Conservation (phyloP, 2,113 vertebrate genomes). For the Sarotherodon lohbergeri region DNA sequence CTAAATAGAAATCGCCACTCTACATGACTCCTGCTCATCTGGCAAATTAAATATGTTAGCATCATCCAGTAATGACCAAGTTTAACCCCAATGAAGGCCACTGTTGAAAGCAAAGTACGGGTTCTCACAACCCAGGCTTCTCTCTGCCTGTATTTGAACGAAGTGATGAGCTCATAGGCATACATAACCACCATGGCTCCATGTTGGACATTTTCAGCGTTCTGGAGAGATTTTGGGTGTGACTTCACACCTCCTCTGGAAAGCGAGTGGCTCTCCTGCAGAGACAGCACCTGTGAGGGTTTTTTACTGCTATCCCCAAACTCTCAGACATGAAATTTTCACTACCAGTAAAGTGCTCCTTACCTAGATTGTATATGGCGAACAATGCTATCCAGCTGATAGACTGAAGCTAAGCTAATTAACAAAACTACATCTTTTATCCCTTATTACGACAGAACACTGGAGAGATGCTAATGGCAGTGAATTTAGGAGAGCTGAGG, state of each 20-base stretch:
- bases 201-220: neutral
- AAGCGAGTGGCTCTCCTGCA: constrained; percentile 19
- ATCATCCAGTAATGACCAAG: neutral
- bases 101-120: neutral
- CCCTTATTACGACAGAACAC: neutral
- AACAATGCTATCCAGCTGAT: neutral
- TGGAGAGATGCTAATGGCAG: neutral
- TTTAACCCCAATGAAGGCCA: neutral
- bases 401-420: neutral
- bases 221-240: neutral
- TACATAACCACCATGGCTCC: neutral
- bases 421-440: neutral
- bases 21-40: neutral
- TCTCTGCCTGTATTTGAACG: neutral
- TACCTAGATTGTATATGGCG: neutral
- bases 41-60: neutral
- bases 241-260: constrained; percentile 15
- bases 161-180: neutral
- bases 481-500: neutral
- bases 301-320: neutral
- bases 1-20: neutral
- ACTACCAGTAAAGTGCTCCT: neutral
- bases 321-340: neutral
- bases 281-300: constrained; percentile 33
- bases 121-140: neutral